phyloP scores from a whole-genome alignment of 1,140 invertebrate genomes.

The Littorina saxatilis region DNA sequence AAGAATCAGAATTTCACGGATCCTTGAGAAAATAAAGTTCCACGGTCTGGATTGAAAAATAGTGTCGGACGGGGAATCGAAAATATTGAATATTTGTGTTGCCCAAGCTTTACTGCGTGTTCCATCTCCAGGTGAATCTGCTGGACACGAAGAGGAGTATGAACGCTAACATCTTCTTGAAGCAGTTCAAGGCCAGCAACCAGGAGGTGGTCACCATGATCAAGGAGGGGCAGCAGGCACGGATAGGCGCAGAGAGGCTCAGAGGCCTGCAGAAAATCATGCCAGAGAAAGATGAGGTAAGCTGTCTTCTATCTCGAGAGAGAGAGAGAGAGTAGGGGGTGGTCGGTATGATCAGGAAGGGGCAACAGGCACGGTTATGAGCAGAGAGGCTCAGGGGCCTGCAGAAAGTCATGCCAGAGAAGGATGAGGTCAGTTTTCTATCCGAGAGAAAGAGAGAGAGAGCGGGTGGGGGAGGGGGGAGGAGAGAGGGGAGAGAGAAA shows the following conservation, averaged over 20 bases:
- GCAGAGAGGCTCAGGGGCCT: constrained; percentile 93
- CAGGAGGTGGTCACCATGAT: constrained; percentile 94
- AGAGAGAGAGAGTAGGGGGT: constrained; percentile 83
- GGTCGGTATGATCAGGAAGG: constrained; percentile 89
- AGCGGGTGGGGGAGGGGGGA: too few species aligned
- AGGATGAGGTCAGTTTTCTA: constrained; percentile 95
- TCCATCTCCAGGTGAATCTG: constrained; percentile 67
- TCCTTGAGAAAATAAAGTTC: too few species aligned
- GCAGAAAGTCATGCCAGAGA: constrained; percentile 93
- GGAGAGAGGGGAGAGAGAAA: too few species aligned
- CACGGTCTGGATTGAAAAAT: too few species aligned
- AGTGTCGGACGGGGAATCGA: too few species aligned
- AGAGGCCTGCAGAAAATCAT: constrained; percentile 93
- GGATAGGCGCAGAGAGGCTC: constrained; percentile 94
- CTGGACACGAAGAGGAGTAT: constrained; percentile 89
- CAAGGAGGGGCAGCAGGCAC: constrained; percentile 89
- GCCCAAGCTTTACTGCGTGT: too few species aligned
- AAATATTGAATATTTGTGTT: too few species aligned
- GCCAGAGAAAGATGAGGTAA: constrained; percentile 92
- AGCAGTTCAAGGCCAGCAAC: constrained; percentile 90
- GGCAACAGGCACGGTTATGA: constrained; percentile 93
- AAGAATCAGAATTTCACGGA: too few species aligned
- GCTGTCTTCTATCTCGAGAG: too few species aligned
- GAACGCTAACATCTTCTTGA: constrained; percentile 98
- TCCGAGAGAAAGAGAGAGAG: too few species aligned